A percentile compares a stretch with the other conserved stretches of the same genome.
Evolutionary conservation across 2,888 invertebrate genomes (phyloP).

Genomic region (Eupithecia dodoneata): DNA sequence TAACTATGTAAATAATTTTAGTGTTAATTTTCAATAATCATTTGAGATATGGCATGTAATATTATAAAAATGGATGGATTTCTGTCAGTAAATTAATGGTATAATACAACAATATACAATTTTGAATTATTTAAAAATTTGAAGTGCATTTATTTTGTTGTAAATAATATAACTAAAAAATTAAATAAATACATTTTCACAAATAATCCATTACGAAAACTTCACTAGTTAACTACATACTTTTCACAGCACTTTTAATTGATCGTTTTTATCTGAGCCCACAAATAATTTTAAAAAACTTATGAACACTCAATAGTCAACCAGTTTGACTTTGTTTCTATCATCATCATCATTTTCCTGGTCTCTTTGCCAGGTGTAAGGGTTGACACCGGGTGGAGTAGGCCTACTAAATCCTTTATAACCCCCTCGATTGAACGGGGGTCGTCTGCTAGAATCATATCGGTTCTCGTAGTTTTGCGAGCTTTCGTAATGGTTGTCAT

Average conservation of each 20-base stretch:
- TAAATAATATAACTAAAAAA: constrained; percentile 11
- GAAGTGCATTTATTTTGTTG: not conserved
- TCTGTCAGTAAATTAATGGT: constrained; percentile 8
- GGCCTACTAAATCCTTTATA: constrained; percentile 54
- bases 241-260: constrained; percentile 25
- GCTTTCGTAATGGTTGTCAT: constrained; percentile 43
- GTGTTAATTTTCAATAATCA: not conserved
- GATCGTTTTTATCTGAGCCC: constrained; percentile 18
- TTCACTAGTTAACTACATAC: constrained; percentile 7
- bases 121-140: not conserved
- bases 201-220: constrained; percentile 23
- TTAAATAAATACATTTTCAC: constrained; percentile 15
- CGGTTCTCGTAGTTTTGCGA: constrained; percentile 24
- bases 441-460: constrained; percentile 53
- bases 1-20: constrained; percentile 1
- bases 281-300: not conserved
- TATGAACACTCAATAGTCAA: constrained; percentile 64
- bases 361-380: constrained; percentile 40
- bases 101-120: not conserved
- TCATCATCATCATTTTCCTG: constrained; percentile 35
- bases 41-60: constrained; percentile 25
- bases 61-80: constrained; percentile 28
- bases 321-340: constrained; percentile 71
- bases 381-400: constrained; percentile 41
- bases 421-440: constrained; percentile 60